phyloP scores from a whole-genome alignment of 2,113 vertebrate genomes.

The Macquaria australasica region DNA sequence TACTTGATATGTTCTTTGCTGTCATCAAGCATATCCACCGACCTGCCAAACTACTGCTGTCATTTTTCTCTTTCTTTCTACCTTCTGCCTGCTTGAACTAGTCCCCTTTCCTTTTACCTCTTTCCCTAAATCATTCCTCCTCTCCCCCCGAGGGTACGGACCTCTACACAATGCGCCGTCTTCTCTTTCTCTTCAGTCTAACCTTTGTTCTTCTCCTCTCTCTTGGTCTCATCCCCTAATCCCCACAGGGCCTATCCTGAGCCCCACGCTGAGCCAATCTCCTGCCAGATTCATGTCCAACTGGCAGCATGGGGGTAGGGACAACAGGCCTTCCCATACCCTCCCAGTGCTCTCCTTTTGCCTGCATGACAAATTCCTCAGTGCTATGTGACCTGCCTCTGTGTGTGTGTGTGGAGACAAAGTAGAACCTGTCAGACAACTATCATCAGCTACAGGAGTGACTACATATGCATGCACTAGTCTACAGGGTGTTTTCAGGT shows the following conservation, averaged over 20 bases:
- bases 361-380: conserved; percentile 64
- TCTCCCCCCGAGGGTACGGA: neutral
- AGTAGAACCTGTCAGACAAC: conserved; percentile 69
- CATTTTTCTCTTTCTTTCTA: neutral
- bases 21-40: conserved; percentile 12
- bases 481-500: conserved; percentile 32
- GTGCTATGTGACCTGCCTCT: conserved; percentile 11
- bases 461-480: conserved; percentile 20
- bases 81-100: conserved; percentile 23
- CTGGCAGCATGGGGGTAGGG: conserved; percentile 50
- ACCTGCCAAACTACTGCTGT: neutral
- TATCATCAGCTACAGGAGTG: conserved; percentile 45
- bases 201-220: conserved; percentile 32
- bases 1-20: neutral
- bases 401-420: conserved; percentile 12
- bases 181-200: conserved; percentile 14
- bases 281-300: conserved; percentile 38
- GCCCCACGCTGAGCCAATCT: conserved; percentile 62
- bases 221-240: conserved; percentile 45
- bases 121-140: conserved; percentile 13
- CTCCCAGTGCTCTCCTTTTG: conserved; percentile 45
- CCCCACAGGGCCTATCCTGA: conserved; percentile 48
- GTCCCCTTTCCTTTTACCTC: neutral
- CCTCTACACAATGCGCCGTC: conserved; percentile 16
- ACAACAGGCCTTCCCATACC: conserved; percentile 28